Evolutionary conservation across 1,140 invertebrate species (phyloP), one percentile per base, ranked within the genome.

Genomic region (Magallana angulata): DNA sequence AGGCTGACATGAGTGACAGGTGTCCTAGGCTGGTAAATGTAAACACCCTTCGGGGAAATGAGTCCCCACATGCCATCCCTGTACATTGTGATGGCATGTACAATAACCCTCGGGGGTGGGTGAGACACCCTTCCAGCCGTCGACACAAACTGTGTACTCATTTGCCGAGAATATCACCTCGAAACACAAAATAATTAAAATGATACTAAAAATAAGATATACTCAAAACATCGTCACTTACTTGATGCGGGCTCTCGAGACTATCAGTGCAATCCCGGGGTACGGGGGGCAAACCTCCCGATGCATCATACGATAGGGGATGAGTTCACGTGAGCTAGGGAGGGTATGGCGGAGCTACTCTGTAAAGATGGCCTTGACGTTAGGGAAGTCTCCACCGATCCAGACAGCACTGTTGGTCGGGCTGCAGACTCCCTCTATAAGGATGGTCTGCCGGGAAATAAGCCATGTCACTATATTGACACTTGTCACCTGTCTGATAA

Each of bases 1-100:
- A 24, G 18, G 18, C 18, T 24, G 18, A 24, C 18, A 24, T 24
- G 18, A 24, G 18, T 24, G 18, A 24, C 18, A 24, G 18, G 18
- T 24, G 18, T 24, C 18, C 18, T 1, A 62, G n/a, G n/a, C n/a
- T 62, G n/a, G 60, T 62, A 62, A 0, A 62, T 62, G n/a, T 62
- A 11, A 62, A 62, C n/a, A 62, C 9, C 9, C 9, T 62, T 12
- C 9, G 18, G 60, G 60, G 60, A n/a, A n/a, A 62, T n/a, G 11
- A 80, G 24, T 16, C 11, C 9, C 85, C 64, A 4, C 30, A 82
- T 56, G 6, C 36, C 5, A 58, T 80, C 11, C 56, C 56, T 80
- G 57, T 85, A 11, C 85, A 85, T 11, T 30, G 36, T 16, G 56
- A 85, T 16, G 85, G 85, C 0, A 85, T 85, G 64, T 85, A 85